Percentiles rank a stretch among this genome's conserved stretches.
phyloP scores from a whole-genome alignment of 2,888 invertebrate species.

The Andrena praecox region DNA sequence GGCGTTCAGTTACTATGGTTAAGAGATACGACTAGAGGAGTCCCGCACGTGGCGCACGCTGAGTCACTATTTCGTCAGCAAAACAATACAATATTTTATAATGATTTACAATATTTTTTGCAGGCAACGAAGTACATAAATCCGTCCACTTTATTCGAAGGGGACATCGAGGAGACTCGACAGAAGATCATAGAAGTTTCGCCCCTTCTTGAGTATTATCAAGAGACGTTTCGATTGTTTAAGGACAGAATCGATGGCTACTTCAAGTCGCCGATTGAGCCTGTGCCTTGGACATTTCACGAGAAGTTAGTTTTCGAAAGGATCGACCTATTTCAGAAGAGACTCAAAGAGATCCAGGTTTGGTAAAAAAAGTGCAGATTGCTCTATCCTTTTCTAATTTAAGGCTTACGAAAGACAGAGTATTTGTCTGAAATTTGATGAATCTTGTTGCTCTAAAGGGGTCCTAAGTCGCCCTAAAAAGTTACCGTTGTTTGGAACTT shows the following conservation, averaged over 20 bases:
- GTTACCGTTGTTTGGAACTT: neutral
- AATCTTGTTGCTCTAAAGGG: neutral
- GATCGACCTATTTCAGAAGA: constrained; percentile 88
- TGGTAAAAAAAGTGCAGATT: constrained; percentile 15
- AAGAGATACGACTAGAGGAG: no score
- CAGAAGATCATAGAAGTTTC: constrained; percentile 87
- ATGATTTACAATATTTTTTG: constrained; percentile 6
- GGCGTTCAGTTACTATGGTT: no score
- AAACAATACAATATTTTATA: no score
- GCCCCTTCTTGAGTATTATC: constrained; percentile 86
- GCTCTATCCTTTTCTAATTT: no score
- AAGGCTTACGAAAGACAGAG: no score
- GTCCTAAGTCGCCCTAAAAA: neutral
- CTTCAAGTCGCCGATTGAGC: constrained; percentile 86
- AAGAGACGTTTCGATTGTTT: constrained; percentile 86
- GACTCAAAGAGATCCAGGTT: constrained; percentile 88
- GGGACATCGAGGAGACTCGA: constrained; percentile 92
- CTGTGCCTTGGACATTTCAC: constrained; percentile 91
- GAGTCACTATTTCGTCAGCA: no score
- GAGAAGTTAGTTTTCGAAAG: constrained; percentile 90
- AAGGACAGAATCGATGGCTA: constrained; percentile 86
- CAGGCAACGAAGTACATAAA: constrained; percentile 90
- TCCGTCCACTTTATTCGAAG: constrained; percentile 93
- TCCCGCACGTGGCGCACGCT: no score
- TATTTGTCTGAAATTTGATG: neutral